phyloP scores from a whole-genome alignment of 2,113 vertebrate species.

The Falcunculus frontatus region DNA sequence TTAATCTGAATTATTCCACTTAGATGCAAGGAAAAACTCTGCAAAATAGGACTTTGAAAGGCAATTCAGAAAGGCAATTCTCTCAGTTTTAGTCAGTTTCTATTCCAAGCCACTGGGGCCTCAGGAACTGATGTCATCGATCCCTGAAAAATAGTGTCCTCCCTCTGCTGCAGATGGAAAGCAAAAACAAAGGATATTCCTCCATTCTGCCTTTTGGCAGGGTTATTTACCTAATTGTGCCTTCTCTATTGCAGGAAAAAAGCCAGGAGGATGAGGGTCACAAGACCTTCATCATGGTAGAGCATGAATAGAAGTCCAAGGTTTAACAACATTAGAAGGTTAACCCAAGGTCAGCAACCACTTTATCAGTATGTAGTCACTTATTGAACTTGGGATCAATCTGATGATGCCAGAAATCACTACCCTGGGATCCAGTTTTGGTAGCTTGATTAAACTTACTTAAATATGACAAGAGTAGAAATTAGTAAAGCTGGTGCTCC shows the following conservation, averaged over 20 bases:
- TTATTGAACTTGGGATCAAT: neutral
- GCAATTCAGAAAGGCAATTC: no score
- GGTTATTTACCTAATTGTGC: neutral
- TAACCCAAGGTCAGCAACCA: neutral
- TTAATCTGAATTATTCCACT: neutral
- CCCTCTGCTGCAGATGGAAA: neutral
- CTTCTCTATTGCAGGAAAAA: neutral
- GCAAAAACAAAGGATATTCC: neutral
- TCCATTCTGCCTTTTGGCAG: neutral
- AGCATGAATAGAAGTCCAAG: neutral
- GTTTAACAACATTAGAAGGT: neutral
- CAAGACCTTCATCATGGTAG: neutral
- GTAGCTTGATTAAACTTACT: neutral
- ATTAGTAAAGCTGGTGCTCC: neutral
- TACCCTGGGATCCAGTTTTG: neutral
- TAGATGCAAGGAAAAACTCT: neutral
- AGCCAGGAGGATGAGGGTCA: neutral
- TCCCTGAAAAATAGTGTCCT: neutral
- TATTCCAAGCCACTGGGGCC: neutral
- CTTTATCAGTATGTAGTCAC: neutral
- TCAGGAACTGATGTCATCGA: neutral
- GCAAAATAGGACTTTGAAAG: neutral
- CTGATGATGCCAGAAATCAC: neutral
- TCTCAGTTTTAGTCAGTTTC: neutral
- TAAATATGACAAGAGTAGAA: neutral